Evolutionary conservation across 1,140 invertebrate genomes (phyloP), one percentile per base, ranked within the genome.

Genomic region (Capitella teleta): DNA sequence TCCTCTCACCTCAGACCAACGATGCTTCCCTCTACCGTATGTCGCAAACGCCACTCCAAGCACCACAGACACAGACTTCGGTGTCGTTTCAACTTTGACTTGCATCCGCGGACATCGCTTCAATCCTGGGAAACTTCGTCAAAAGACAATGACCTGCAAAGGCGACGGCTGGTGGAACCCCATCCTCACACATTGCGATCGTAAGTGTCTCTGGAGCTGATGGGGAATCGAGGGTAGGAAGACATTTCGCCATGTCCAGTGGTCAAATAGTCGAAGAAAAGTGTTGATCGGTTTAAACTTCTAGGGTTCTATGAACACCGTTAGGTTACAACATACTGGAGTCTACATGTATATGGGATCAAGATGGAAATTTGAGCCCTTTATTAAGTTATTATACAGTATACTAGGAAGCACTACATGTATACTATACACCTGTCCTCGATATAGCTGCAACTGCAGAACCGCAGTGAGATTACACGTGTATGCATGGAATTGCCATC

Each of bases 1-100:
- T 38, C n/a, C 6, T 40, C 4, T 40, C 10, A 21, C 38, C n/a
- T 21, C 45, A 53, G 52, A 38, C 14, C 26, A 48, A 12, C 46
- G 52, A 0, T 53, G 52, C 37, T 49, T 49, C 26, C 52, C 52
- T 12, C 38, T 53, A 14, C 46, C 47, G 14, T 49, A 42, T 10
- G 52, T 53, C 5, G 52, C 21, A 8, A 53, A 53, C 38, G 28
- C 52, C 2, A 53, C 52, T 3, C 40, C 37, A 2, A 34, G 38
- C 25, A 40, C 46, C 0, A 40, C 26, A 6, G 52, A 43, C 34
- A 41, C 52, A 12, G 43, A 49, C 19, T 43, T 21, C 38, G 38
- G 47, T 19, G 49, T 37, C 18, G 30, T 19, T 16, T 28, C 44
- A 19, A 53, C 23, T 3, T 26, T 53, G 36, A 49, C 37, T 12